Percentiles rank a stretch among this genome's conserved stretches.
These are phyloP conservation scores for Palaemon carinicauda DNA, from an alignment of 1,140 invertebrate genomes.

Conservation along the genomic window DNA sequence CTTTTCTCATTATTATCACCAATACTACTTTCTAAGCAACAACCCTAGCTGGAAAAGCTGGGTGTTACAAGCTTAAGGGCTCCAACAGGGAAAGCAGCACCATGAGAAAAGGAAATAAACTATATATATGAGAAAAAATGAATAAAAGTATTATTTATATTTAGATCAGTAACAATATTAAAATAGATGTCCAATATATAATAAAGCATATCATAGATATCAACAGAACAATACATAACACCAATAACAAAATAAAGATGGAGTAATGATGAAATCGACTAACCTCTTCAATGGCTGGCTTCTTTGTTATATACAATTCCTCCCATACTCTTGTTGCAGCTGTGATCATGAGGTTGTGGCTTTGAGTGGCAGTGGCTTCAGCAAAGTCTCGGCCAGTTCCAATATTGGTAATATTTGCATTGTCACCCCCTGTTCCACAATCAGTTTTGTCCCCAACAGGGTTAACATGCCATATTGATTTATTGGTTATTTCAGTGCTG, in stretches of 20 bases:
- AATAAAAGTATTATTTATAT: too few relatives aligned
- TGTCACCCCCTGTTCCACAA: background rate
- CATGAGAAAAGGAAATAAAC: too few relatives aligned
- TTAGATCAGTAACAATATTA: too few relatives aligned
- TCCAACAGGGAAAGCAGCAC: too few relatives aligned
- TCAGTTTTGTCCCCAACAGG: conserved; percentile 63
- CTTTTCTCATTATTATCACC: too few relatives aligned
- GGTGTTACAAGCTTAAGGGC: too few relatives aligned
- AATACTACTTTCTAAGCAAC: too few relatives aligned
- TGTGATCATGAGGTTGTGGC: conserved; percentile 82
- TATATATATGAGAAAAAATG: too few relatives aligned
- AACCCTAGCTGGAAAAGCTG: too few relatives aligned
- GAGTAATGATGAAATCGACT: background rate
- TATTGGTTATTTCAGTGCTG: conserved; percentile 76
- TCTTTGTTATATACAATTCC: conserved; percentile 94
- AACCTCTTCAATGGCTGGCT: conserved; percentile 89
- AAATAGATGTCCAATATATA: too few relatives aligned
- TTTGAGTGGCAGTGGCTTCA: conserved; percentile 77
- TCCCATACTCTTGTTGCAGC: conserved; percentile 96
- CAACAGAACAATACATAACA: background rate
- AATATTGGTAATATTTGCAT: conserved; percentile 65
- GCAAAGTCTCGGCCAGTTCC: conserved; percentile 70
- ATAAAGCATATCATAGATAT: background rate
- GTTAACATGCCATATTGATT: conserved; percentile 90
- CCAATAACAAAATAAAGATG: background rate